Base-by-base conservation (phyloP, 1,140 invertebrate species). In the Cydia fagiglandana region DNA sequence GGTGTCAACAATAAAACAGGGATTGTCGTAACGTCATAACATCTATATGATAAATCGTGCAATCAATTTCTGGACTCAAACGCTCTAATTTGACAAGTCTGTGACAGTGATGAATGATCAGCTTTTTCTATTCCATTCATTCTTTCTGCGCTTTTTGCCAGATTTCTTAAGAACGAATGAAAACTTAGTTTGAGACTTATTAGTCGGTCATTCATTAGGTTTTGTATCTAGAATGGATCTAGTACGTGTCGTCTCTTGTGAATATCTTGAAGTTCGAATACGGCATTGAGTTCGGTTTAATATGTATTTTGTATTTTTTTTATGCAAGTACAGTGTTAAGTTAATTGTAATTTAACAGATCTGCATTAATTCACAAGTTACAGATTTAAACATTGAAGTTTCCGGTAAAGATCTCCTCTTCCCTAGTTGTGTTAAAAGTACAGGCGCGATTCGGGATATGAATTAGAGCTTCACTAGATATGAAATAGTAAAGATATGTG, bases 71-170 rank as follows among this genome's bases (percentile, higher is more conserved):
- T 34, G 9, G 15, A 34, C 28, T 34, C 5, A 68, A 30, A 34
- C 30, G 64, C 13, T 34, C 64, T 68, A 68, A 68, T 68, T 68
- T 68, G 64, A 68, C 64, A 68, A 17, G 24, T 34, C 64, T 4
- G 12, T 34, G 64, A 68, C 64, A 68, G 64, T 68, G 64, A 68
- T 13, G 28, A 68, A 68, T 38, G 64, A 30, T 30, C 24, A 7
- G 64, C 13, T 34, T 68, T 68, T 68, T 68, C 30, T 68, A 38
- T 68, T 68, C 64, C 64, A 68, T 38, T 64, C 64, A 64, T 30
- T 68, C 64, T 68, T 68, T 68, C 28, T 64, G 7, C 64, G 56
- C n/a, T 61, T 61, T 61, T 24, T 24, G 56, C 2, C 56, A 61
- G 17, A 6, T 56, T 56, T n/a, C 20, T 61, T 24, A 61, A 61